phyloP scores from a whole-genome alignment of 1,140 invertebrate genomes.

The Geopemphigus sp. region DNA sequence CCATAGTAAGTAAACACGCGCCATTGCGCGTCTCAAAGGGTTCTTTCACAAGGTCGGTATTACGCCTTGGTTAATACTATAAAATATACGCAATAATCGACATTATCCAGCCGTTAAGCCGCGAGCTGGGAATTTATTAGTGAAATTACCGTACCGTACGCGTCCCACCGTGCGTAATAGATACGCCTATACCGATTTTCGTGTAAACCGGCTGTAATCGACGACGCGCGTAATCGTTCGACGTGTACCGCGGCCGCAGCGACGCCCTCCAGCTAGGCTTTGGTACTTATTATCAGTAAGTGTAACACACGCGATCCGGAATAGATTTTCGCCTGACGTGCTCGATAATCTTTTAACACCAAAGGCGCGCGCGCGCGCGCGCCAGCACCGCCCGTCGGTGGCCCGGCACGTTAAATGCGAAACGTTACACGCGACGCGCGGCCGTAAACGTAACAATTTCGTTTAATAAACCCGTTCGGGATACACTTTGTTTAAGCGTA shows the following conservation, averaged over 20 bases:
- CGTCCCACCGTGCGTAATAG: not conserved
- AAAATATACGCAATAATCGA: not conserved
- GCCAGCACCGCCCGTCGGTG: no score
- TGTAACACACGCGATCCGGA: not conserved
- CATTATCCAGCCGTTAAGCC: not conserved
- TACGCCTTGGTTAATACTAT: not conserved
- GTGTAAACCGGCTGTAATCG: no score
- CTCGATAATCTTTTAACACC: slow-evolving; percentile 12
- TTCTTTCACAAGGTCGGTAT: not conserved
- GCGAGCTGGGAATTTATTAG: not conserved
- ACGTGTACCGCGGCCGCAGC: no score
- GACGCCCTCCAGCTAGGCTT: no score
- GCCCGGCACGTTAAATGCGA: not conserved
- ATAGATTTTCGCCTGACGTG: not conserved
- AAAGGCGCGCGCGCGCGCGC: no score
- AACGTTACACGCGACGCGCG: not conserved
- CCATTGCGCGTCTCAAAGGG: not conserved
- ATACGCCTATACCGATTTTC: not conserved
- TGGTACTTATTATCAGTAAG: no score
- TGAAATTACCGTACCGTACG: not conserved
- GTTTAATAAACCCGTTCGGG: not conserved
- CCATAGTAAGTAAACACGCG: no score
- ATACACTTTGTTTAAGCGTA: not conserved
- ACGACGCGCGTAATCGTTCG: no score
- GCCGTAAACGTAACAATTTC: not conserved